Evolutionary conservation across 1,140 invertebrate genomes (phyloP), one percentile per base, ranked within the genome.

Genomic region (Leptinotarsa undecemlineata): DNA sequence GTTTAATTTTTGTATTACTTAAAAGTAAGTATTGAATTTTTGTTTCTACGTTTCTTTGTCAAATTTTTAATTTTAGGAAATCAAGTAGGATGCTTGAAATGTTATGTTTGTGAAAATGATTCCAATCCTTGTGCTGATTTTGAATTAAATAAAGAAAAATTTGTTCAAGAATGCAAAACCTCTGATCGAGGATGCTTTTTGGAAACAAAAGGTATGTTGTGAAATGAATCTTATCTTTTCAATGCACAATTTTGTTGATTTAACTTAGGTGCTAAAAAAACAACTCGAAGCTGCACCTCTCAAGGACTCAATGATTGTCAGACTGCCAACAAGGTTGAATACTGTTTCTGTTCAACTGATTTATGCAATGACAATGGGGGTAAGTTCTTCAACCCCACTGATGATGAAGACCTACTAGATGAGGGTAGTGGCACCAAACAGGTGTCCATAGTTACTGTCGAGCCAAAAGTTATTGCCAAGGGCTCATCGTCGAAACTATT

Each of bases 271-370:
- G 14, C 17, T 17, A 42, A 68, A 17, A 68, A 47, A 68, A 68
- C 5, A 19, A 42, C 15, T 15, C 15, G 66, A 68, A 42, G 23
- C 23, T 68, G 66, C 15, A 5, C 3, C 11, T 19, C 23, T 17
- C n/a, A 68, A n/a, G 42, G n/a, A 33, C 23, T 68, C 42, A 19
- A 68, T 17, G 66, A 68, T 42, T 68, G 66, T 42, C 26, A 68
- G 42, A 33, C 17, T 42, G 66, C 66, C 15, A 68, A 68, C 19
- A 33, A 20, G 19, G 66, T 68, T 15, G 66, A 68, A 68, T 68
- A 68, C 26, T 68, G 66, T 17, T 68, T 68, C 33, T 68, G 66
- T 42, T 47, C 66, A 4, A 68, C 66, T 33, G 66, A 68, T 42
- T 33, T 68, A 11, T 68, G 66, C n/a, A 68, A 68, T 42, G 33